A percentile compares a stretch with the other conserved stretches of the same genome.
Conservation (phyloP, 2,113 vertebrate species). For the Dipodomys spectabilis region DNA sequence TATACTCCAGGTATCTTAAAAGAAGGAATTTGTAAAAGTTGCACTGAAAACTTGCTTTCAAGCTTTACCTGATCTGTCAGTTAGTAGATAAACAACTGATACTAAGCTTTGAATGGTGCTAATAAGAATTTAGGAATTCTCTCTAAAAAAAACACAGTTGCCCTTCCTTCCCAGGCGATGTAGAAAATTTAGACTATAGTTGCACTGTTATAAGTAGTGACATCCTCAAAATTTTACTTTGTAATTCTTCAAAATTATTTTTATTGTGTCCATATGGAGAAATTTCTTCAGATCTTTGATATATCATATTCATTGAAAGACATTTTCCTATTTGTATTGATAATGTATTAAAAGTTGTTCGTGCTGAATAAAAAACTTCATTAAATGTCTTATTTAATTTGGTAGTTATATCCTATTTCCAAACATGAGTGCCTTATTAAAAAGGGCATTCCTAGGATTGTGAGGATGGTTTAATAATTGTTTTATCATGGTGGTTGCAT, state of each 20-base stretch:
- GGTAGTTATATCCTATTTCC: constrained; percentile 77
- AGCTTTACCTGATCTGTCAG: constrained; percentile 89
- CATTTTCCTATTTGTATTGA: constrained; percentile 90
- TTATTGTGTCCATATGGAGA: constrained; percentile 89
- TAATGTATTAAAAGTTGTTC: constrained; percentile 90
- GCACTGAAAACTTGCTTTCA: constrained; percentile 88
- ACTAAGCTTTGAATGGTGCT: constrained; percentile 92
- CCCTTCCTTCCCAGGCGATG: constrained; percentile 85
- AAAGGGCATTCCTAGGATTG: constrained; percentile 78
- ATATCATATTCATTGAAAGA: constrained; percentile 87
- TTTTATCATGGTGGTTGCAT: constrained; percentile 75
- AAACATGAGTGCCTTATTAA: constrained; percentile 75
- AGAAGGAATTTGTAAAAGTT: constrained; percentile 86
- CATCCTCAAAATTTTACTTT: constrained; percentile 89
- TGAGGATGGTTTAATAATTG: constrained; percentile 66
- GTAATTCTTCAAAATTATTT: constrained; percentile 86
- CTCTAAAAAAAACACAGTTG: constrained; percentile 81
- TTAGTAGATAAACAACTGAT: constrained; percentile 87
- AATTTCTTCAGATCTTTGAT: constrained; percentile 88
- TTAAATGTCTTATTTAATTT: constrained; percentile 85
- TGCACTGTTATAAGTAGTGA: constrained; percentile 85
- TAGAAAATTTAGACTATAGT: constrained; percentile 89
- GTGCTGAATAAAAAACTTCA: constrained; percentile 90
- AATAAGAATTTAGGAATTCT: constrained; percentile 89
- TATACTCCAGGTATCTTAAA: constrained; percentile 85